phyloP scores from a whole-genome alignment of 1,140 invertebrate species.

The Lutraria rhynchaena region DNA sequence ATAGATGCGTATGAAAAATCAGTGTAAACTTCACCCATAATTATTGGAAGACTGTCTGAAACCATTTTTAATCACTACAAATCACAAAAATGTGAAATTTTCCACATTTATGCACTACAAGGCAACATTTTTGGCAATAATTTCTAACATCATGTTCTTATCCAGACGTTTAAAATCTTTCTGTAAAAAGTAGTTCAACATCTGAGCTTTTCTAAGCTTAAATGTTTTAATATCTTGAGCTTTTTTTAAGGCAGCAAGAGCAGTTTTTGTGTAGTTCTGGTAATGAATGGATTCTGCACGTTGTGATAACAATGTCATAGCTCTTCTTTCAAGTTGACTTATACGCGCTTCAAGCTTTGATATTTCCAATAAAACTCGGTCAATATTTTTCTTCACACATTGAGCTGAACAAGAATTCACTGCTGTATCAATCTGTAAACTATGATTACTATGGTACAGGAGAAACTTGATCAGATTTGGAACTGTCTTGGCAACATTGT shows the following conservation, averaged over 20 bases:
- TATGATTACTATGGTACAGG: constrained; percentile 76
- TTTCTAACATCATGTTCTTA: constrained; percentile 25
- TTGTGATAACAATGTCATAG: constrained; percentile 20
- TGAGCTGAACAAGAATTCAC: constrained; percentile 24
- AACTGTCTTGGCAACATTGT: constrained; percentile 85
- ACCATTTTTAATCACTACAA: no score
- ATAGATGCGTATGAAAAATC: no score
- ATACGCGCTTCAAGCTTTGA: constrained; percentile 4
- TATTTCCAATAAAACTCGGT: constrained; percentile 24
- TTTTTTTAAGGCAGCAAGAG: constrained; percentile 1
- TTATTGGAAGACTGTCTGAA: no score
- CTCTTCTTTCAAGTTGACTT: constrained; percentile 27
- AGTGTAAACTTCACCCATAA: no score
- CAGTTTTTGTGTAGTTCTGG: not conserved
- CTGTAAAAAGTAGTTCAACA: constrained; percentile 35
- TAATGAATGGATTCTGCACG: not conserved
- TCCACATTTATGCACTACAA: not conserved
- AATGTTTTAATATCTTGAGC: constrained; percentile 7
- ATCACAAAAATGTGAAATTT: no score
- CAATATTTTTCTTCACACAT: constrained; percentile 55
- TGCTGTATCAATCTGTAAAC: constrained; percentile 51
- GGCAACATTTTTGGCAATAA: constrained; percentile 11
- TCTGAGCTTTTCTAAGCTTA: constrained; percentile 45
- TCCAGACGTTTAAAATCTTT: constrained; percentile 42
- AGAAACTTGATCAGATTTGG: constrained; percentile 88